A percentile compares a stretch with the other conserved stretches of the same genome.
Conservation (phyloP, 2,797 vertebrate genomes). For the Carduelis carduelis region DNA sequence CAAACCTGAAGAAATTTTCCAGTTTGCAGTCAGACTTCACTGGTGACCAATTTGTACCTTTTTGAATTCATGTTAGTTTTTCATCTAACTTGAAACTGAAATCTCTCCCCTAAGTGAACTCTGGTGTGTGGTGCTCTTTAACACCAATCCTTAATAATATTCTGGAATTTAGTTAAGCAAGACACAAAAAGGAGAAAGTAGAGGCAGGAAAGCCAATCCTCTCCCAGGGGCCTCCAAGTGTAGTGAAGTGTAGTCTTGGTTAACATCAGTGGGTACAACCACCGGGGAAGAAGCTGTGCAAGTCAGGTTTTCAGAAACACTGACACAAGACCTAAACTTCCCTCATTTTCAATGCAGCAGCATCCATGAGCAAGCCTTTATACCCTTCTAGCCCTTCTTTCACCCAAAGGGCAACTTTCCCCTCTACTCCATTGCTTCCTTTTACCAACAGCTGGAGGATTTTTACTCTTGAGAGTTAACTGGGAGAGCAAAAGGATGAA, state of each 20-base stretch:
- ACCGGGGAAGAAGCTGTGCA: accelerated
- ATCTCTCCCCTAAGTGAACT: background rate
- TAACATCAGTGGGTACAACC: accelerated
- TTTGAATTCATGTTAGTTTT: background rate
- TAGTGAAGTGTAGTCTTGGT: background rate
- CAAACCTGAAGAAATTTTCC: background rate
- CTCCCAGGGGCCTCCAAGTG: background rate
- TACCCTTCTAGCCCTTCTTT: background rate
- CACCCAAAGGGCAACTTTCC: background rate
- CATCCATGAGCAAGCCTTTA: background rate
- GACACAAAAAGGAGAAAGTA: background rate
- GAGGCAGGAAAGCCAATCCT: background rate
- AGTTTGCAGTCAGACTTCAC: background rate
- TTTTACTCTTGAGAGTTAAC: background rate
- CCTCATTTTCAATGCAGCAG: background rate
- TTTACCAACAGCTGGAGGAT: background rate
- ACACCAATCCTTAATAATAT: background rate
- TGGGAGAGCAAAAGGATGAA: background rate
- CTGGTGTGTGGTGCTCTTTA: background rate
- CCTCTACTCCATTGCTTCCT: background rate
- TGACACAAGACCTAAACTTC: background rate
- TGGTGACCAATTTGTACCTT: background rate
- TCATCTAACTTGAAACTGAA: background rate
- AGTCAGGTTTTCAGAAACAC: background rate
- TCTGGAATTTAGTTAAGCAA: background rate